A percentile compares a stretch with the other conserved stretches of the same genome.
Conservation (phyloP, 2,888 invertebrate species). For the Aphodius granarius region DNA sequence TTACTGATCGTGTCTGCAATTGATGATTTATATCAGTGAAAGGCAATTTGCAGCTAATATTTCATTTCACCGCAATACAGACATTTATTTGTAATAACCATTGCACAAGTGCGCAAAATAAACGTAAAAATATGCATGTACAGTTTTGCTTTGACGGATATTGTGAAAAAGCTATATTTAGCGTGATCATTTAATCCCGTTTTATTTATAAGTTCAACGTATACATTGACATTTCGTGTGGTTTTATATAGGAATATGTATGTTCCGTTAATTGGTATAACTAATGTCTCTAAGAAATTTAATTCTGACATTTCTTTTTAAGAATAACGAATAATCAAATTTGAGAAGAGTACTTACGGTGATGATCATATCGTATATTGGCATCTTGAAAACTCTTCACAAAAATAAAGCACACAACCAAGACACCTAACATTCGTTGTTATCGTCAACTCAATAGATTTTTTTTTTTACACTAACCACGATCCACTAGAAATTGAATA, state of each 20-base stretch:
- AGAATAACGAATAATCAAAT: not conserved
- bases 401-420: not conserved
- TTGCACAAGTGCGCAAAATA: not conserved
- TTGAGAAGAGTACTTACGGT: not conserved
- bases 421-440: not conserved
- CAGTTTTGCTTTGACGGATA: not conserved
- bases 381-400: not conserved
- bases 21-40: not conserved
- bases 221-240: not conserved
- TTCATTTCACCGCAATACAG: not conserved
- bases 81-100: not conserved
- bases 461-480: not conserved
- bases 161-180: not conserved
- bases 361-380: not conserved
- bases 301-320: no score
- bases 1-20: not conserved
- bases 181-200: not conserved
- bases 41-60: not conserved
- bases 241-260: not conserved
- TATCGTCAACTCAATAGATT: not conserved
- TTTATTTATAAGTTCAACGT: not conserved
- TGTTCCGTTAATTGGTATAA: not conserved
- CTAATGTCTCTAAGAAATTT: not conserved
- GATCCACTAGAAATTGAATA: not conserved
- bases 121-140: no score